Conservation (phyloP, 1,140 invertebrate genomes). For the Harpegnathos saltator region DNA sequence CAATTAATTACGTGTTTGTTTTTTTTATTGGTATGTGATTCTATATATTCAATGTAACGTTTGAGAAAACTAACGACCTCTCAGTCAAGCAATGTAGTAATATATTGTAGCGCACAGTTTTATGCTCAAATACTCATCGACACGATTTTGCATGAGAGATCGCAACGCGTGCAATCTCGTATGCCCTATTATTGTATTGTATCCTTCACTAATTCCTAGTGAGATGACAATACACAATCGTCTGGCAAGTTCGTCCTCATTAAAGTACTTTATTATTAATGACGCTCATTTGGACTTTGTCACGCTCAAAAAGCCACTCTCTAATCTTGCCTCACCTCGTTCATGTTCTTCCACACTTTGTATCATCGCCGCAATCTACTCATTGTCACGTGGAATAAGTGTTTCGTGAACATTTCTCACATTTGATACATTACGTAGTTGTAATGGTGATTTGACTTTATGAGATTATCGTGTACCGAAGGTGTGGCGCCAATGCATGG, state of each 20-base stretch:
- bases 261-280: neutral
- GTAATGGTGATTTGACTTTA: constrained; percentile 50
- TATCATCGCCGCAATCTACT: constrained; percentile 43
- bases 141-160: constrained; percentile 13
- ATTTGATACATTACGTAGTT: constrained; percentile 40
- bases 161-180: constrained; percentile 1
- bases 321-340: constrained; percentile 62
- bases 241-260: neutral
- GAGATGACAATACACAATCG: neutral
- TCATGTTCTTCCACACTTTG: constrained; percentile 66
- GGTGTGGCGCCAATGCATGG: constrained; percentile 48
- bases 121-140: neutral
- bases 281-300: constrained; percentile 34
- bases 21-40: neutral
- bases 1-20: constrained; percentile 8
- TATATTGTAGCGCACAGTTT: neutral
- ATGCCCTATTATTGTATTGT: constrained; percentile 17
- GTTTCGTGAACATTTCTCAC: constrained; percentile 57
- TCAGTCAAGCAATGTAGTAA: neutral
- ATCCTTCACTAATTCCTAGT: constrained; percentile 5
- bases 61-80: neutral
- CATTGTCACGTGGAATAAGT: constrained; percentile 43
- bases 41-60: constrained; percentile 13
- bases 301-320: constrained; percentile 61
- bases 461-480: constrained; percentile 57